Percentiles rank a stretch among this genome's conserved stretches.
phyloP scores from a whole-genome alignment of 2,113 vertebrate genomes.

The Hystrix cristata region DNA sequence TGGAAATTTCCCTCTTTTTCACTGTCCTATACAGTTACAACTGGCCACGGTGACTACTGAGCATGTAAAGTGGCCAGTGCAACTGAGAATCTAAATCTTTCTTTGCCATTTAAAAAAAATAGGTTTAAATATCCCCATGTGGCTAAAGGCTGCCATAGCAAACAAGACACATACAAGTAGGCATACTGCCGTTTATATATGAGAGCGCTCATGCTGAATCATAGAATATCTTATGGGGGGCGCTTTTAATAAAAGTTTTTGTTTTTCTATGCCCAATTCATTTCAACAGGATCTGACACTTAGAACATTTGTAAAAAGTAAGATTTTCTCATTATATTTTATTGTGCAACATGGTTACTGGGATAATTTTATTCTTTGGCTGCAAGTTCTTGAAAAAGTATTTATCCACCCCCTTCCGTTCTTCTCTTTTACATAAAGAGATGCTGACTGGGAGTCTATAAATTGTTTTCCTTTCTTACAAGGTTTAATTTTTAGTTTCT shows the following conservation, averaged over 20 bases:
- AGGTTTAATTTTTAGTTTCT: slow-evolving; percentile 20
- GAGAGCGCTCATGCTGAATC: not conserved
- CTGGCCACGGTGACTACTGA: not conserved
- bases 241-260: slow-evolving; percentile 11
- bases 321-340: slow-evolving; percentile 29
- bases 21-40: not conserved
- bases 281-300: not conserved
- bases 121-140: not conserved
- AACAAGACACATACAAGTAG: not conserved
- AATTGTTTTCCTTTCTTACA: not conserved
- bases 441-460: not conserved
- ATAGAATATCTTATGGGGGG: not conserved
- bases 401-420: not conserved
- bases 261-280: slow-evolving; percentile 21
- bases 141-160: not conserved
- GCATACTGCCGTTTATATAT: not conserved
- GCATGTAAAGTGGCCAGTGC: not conserved
- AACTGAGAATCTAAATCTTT: not conserved
- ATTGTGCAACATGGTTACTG: slow-evolving; percentile 3
- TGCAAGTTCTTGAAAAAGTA: slow-evolving; percentile 3
- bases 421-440: slow-evolving; percentile 19
- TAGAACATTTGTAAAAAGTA: slow-evolving; percentile 27
- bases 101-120: slow-evolving; percentile 2
- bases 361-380: not conserved
- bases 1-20: not conserved